Evolutionary conservation across 2,113 vertebrate species (phyloP), one percentile per base, ranked within the genome.

Genomic region (Columba livia): DNA sequence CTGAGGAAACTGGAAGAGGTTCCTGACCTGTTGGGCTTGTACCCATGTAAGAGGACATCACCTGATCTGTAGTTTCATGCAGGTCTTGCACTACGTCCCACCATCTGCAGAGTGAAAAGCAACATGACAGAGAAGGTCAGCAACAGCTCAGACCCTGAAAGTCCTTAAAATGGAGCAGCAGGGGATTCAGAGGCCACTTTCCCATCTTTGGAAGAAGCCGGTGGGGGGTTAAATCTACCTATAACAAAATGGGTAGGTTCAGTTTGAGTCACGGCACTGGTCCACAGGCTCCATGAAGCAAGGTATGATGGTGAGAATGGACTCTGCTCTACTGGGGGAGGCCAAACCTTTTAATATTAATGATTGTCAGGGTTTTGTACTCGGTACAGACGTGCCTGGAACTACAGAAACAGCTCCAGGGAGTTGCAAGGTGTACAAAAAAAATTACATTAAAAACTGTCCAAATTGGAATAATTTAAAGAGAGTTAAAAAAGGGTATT

Each of bases 401-500:
- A 91, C 74, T 85, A 90, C 53, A 83, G 90, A 81, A 96, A 95
- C 40, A 94, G 79, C 62, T 75, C 28, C 31, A 51, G 74, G 67
- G 83, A 92, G 54, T 66, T 72, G 66, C 94, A 64, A 80, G 70
- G 72, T 89, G 90, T 78, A 87, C 70, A 93, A 89, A 92, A 93
- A 93, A 96, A 89, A 82, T 60, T 80, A 91, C 93, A 82, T 93
- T 95, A 88, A 38, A 54, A 61, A 84, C 71, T 93, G 71, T 94
- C 92, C 90, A 77, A 95, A 83, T 60, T 36, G 23, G 94, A 96
- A 92, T 84, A 95, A 92, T 90, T 97, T 95, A 77, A 69, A 95
- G 92, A 64, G 94, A 93, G 94, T 97, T 97, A 26, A 96, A 97
- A 98, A 98, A 96, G 95, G 91, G 72, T 85, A 88, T 96, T 96